These are phyloP conservation scores for Fragum whitleyi DNA, from an alignment of 2,888 invertebrate species.

Conservation along the genomic window DNA sequence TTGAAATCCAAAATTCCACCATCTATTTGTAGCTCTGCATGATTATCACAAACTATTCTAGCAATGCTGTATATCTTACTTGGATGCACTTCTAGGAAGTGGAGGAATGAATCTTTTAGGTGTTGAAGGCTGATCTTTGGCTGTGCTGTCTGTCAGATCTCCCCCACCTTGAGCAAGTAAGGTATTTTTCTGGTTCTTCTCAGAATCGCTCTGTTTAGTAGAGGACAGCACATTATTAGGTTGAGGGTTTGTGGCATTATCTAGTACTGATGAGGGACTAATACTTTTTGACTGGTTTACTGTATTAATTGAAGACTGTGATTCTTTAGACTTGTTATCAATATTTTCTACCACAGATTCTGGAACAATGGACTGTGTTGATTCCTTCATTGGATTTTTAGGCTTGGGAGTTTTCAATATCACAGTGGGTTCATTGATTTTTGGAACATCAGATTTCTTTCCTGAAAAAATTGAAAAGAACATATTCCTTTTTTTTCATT, in stretches of 20 bases:
- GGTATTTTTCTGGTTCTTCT: background rate
- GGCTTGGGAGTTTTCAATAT: constrained; percentile 60
- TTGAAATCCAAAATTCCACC: too few relatives aligned
- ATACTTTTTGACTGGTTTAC: background rate
- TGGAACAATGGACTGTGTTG: constrained; percentile 23
- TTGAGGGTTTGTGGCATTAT: background rate
- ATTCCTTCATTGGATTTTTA: constrained; percentile 19
- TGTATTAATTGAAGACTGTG: background rate
- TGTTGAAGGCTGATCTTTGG: constrained; percentile 54
- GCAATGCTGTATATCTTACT: constrained; percentile 72
- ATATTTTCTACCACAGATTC: constrained; percentile 27
- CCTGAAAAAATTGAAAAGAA: background rate
- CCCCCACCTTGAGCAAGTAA: background rate
- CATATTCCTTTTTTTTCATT: background rate
- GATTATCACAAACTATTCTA: too few relatives aligned
- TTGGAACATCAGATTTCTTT: constrained; percentile 10
- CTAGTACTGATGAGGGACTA: background rate
- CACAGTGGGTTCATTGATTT: constrained; percentile 46
- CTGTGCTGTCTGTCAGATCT: constrained; percentile 1
- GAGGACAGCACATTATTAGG: background rate
- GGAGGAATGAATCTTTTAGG: constrained; percentile 67
- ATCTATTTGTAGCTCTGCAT: too few relatives aligned
- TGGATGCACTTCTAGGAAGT: constrained; percentile 77
- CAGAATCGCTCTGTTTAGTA: background rate
- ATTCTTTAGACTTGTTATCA: constrained; percentile 22